Conservation (phyloP, 1,140 invertebrate genomes). For the Drusus annulatus region DNA sequence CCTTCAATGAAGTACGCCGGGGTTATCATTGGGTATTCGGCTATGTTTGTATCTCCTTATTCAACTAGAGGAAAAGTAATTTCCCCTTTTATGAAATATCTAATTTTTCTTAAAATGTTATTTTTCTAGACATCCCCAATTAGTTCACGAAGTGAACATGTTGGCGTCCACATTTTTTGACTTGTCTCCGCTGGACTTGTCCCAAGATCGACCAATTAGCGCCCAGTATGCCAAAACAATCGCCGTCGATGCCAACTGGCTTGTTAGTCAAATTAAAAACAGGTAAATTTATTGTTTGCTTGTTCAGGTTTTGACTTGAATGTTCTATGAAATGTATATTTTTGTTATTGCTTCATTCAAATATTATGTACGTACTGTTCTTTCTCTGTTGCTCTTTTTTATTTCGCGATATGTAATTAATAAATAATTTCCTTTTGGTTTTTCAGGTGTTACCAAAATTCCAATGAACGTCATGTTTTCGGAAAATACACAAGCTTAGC, state of each 20-base stretch:
- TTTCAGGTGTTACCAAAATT: conserved; percentile 54
- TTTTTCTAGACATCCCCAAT: conserved; percentile 62
- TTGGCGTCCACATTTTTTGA: conserved; percentile 66
- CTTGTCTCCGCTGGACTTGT: conserved; percentile 66
- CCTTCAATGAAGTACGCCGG: too few species aligned
- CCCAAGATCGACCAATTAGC: conserved; percentile 65
- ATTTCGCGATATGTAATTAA: too few species aligned
- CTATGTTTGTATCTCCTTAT: too few species aligned
- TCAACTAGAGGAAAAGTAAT: too few species aligned
- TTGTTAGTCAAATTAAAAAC: conserved; percentile 65
- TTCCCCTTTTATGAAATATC: too few species aligned
- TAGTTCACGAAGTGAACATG: conserved; percentile 65
- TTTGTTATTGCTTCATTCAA: too few species aligned
- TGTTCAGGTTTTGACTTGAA: too few species aligned
- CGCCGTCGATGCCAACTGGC: conserved; percentile 63
- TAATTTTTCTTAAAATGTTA: not conserved
- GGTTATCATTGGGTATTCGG: too few species aligned
- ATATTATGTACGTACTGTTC: too few species aligned
- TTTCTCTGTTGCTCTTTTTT: too few species aligned
- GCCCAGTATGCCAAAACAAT: conserved; percentile 66
- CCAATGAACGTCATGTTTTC: conserved; percentile 43
- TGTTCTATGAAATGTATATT: too few species aligned
- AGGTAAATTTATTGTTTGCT: conserved; percentile 63
- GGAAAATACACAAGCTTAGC: conserved; percentile 46
- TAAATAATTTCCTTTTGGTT: not conserved